Evolutionary conservation across 2,113 vertebrate species (phyloP).

Genomic region (Myanophis thanlyinensis): DNA sequence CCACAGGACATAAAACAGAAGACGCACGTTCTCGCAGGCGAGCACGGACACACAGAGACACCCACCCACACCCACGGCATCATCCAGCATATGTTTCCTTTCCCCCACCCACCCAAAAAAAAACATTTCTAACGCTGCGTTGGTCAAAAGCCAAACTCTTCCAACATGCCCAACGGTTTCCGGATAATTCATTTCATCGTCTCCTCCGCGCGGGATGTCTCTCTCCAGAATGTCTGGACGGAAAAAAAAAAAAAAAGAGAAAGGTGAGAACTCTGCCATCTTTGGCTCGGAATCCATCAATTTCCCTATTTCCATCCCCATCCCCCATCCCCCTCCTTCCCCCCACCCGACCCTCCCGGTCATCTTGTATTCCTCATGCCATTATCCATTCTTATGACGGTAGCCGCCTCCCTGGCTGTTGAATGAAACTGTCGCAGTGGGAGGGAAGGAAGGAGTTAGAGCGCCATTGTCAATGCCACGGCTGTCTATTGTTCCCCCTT

Average conservation of each 20-base stretch:
- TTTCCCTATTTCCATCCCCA: conserved; percentile 53
- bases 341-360: background rate
- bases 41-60: conserved; percentile 45
- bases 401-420: conserved; percentile 70
- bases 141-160: conserved; percentile 72
- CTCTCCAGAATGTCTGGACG: conserved; percentile 67
- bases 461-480: conserved; percentile 73
- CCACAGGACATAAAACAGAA: conserved; percentile 70
- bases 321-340: conserved; percentile 34
- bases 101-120: too few relatives aligned
- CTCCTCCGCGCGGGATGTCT: conserved; percentile 71
- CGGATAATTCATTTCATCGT: conserved; percentile 67
- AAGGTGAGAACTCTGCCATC: conserved; percentile 75
- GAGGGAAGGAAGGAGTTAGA: conserved; percentile 62
- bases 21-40: conserved; percentile 54
- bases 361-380: conserved; percentile 69
- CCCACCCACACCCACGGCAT: conserved; percentile 41
- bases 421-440: conserved; percentile 72
- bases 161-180: conserved; percentile 70
- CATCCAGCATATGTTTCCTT: conserved; percentile 63
- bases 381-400: conserved; percentile 70
- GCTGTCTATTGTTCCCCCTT: conserved; percentile 72
- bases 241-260: conserved; percentile 47
- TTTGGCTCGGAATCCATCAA: conserved; percentile 71
- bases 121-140: conserved; percentile 71